phyloP scores from a whole-genome alignment of 2,113 vertebrate genomes.

The Phylloscopus trochiloides region DNA sequence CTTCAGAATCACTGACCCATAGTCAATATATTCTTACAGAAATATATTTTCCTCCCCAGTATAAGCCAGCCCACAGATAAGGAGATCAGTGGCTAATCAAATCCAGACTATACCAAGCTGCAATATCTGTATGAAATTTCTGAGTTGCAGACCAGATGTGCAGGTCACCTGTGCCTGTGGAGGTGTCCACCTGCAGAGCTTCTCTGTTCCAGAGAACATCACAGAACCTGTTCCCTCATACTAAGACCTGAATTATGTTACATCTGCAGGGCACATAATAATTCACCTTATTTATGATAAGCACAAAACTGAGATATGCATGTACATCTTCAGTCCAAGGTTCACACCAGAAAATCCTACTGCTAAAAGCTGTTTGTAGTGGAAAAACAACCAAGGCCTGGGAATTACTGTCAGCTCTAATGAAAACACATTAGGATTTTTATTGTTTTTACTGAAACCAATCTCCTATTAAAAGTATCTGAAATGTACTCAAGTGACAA shows the following conservation, averaged over 20 bases:
- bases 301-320: background rate
- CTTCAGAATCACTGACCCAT: background rate
- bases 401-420: background rate
- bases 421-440: background rate
- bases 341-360: background rate
- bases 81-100: background rate
- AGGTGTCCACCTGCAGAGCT: background rate
- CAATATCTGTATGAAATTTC: background rate
- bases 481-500: constrained; percentile 36
- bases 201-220: background rate
- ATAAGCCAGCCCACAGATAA: background rate
- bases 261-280: background rate
- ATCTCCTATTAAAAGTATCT: constrained; percentile 16
- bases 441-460: background rate
- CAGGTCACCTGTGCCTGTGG: background rate
- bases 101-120: background rate
- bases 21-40: background rate
- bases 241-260: background rate
- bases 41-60: background rate
- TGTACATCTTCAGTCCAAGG: background rate
- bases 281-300: background rate
- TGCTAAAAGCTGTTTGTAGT: background rate
- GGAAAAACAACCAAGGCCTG: background rate
- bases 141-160: background rate
- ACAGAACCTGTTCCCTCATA: background rate